These are phyloP conservation scores for Indicator indicator DNA, from an alignment of 2,113 vertebrate genomes.

Conservation along the genomic window DNA sequence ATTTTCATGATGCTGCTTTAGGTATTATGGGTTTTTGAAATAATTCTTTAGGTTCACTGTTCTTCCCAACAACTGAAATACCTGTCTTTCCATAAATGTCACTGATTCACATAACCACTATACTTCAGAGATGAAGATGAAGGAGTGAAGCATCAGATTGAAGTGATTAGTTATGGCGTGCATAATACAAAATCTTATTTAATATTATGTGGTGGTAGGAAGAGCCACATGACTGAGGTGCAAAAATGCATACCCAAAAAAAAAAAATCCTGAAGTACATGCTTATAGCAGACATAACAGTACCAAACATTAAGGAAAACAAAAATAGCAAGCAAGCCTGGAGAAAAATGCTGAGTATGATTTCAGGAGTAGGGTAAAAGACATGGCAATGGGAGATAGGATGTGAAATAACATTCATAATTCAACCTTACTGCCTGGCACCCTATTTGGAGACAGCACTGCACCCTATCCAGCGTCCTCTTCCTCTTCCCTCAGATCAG, in stretches of 20 bases:
- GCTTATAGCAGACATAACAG: conserved; percentile 15
- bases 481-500: conserved; percentile 60
- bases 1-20: not conserved
- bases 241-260: conserved; percentile 17
- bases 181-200: conserved; percentile 14
- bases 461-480: conserved; percentile 22
- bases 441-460: not conserved
- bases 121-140: conserved; percentile 62
- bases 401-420: not conserved
- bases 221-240: conserved; percentile 17
- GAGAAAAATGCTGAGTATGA: not conserved
- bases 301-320: conserved; percentile 19
- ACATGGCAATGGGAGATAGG: not conserved
- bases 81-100: conserved; percentile 48
- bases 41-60: not conserved
- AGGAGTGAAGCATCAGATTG: conserved; percentile 1
- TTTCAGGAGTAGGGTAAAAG: not conserved
- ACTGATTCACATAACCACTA: conserved; percentile 44
- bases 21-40: not conserved
- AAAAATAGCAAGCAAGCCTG: not conserved
- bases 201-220: not conserved
- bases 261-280: conserved; percentile 31
- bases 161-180: not conserved
- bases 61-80: conserved; percentile 41
- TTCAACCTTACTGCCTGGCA: not conserved